Evolutionary conservation across 2,888 invertebrate genomes (phyloP).

Genomic region (Aphodius granarius): DNA sequence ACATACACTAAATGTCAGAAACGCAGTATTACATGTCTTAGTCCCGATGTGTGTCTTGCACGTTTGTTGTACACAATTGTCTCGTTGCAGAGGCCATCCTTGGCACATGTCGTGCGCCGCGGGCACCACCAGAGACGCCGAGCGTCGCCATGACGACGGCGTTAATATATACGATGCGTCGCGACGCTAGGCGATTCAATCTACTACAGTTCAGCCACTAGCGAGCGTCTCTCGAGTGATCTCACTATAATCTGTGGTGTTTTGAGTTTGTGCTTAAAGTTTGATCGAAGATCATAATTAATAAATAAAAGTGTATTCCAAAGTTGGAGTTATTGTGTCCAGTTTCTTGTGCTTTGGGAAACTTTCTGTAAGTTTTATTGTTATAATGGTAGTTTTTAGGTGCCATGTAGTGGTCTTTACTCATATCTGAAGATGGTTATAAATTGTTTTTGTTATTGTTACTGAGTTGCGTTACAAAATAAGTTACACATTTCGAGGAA

Average conservation of each 20-base stretch:
- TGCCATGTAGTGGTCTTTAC: too few relatives aligned
- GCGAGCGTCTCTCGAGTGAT: background rate
- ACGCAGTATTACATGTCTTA: background rate
- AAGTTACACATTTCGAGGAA: background rate
- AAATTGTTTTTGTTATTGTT: background rate
- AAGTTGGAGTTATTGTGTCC: background rate
- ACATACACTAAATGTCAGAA: background rate
- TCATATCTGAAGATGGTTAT: too few relatives aligned
- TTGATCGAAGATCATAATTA: background rate
- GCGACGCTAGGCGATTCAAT: slow-evolving; percentile 48
- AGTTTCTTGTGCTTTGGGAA: background rate
- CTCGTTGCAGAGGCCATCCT: slow-evolving; percentile 25
- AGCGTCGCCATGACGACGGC: slow-evolving; percentile 45
- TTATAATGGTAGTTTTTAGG: too few relatives aligned
- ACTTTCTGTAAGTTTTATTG: background rate
- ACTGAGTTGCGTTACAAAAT: background rate
- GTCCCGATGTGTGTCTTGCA: background rate
- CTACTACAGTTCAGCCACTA: slow-evolving; percentile 25
- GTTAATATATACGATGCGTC: slow-evolving; percentile 48
- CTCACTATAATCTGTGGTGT: background rate
- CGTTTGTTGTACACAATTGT: background rate
- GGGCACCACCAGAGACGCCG: slow-evolving; percentile 31
- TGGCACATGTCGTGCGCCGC: slow-evolving; percentile 32
- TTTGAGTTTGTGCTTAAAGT: background rate
- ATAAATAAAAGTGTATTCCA: background rate